Base-by-base conservation (phyloP, 2,888 invertebrate species). In the Trissoscelio sp. region DNA sequence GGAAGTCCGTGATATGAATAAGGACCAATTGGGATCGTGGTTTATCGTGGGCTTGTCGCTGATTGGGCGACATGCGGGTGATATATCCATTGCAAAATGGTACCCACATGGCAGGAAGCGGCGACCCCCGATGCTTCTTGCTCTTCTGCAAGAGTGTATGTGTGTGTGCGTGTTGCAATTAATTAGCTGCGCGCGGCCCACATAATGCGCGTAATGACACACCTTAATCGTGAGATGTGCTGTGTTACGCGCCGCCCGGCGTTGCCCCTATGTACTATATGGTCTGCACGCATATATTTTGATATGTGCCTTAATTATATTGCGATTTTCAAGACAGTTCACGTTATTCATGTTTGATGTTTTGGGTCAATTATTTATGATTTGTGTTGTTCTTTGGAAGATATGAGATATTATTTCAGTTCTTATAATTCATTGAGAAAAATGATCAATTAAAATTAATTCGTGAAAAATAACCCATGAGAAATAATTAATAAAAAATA, bases 161-260 rank as follows among this genome's bases (percentile, higher is more conserved):
- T n/a, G n/a, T n/a, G n/a, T n/a, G n/a, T n/a, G n/a, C 83, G 84
- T 84, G 84, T 83, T 81, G 83, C 84, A 85, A 85, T 85, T 85
- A 83, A 83, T 85, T 85, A 85, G 82, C 73, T 44, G 82, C 83
- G 64, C 51, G 31, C 84, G 85, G 83, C 85, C 86, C 85, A 85
- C 85, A 86, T 85, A 85, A 85, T 79, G 77, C 81, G 64, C 80
- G 82, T 79, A 79, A 75, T 84, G 81, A 83, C 79, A 72, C 82
- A 75, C 82, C 60, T 72, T 67, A 72, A 72, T 81, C 60, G 55
- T 60, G 39, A 58, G 67, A 77, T 42, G 51, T 51, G 64, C 42
- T 53, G 67, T 34, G 67, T 57, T 74, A 55, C 69, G 51, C 28
- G 55, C 62, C 34, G 48, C 57, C 64, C 72, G 74, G 74, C 44